Evolutionary conservation across 1,140 invertebrate genomes (phyloP).

Genomic region (Aphelinus atriplicis): DNA sequence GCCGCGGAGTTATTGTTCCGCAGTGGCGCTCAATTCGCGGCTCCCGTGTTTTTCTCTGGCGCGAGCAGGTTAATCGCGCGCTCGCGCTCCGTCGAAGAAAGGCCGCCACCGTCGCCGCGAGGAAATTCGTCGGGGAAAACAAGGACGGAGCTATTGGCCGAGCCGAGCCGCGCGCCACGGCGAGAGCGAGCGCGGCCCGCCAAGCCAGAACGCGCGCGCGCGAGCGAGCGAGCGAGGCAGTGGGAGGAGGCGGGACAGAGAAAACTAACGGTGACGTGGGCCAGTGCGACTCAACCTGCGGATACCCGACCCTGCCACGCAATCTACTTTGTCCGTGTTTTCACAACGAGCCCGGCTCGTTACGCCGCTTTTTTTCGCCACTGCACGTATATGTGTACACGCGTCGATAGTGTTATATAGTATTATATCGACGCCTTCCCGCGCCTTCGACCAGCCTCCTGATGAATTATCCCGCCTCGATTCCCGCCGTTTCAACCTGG

Average conservation of each 20-base stretch:
- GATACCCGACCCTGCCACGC: conserved; percentile 41
- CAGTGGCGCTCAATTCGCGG: conserved; percentile 47
- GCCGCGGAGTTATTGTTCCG: conserved; percentile 62
- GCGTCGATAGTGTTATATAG: too few species aligned
- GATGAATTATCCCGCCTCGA: too few species aligned
- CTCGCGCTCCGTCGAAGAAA: too few species aligned
- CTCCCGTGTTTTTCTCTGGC: background rate
- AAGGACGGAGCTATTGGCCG: background rate
- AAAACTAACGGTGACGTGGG: conserved; percentile 58
- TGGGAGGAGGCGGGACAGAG: conserved; percentile 43
- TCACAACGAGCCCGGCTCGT: background rate
- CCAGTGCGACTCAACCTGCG: conserved; percentile 54
- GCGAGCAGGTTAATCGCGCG: too few species aligned
- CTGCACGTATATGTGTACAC: too few species aligned
- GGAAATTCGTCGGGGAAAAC: background rate
- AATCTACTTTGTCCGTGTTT: conserved; percentile 24
- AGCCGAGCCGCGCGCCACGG: background rate
- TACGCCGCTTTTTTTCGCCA: background rate
- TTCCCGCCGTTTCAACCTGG: too few species aligned
- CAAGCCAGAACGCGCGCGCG: background rate
- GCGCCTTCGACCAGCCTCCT: too few species aligned
- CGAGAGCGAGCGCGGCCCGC: background rate
- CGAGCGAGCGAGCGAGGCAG: conserved; percentile 15
- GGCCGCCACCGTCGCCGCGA: too few species aligned
- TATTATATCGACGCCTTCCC: too few species aligned